Conservation (phyloP, 2,113 vertebrate genomes). For the Prinia subflava region DNA sequence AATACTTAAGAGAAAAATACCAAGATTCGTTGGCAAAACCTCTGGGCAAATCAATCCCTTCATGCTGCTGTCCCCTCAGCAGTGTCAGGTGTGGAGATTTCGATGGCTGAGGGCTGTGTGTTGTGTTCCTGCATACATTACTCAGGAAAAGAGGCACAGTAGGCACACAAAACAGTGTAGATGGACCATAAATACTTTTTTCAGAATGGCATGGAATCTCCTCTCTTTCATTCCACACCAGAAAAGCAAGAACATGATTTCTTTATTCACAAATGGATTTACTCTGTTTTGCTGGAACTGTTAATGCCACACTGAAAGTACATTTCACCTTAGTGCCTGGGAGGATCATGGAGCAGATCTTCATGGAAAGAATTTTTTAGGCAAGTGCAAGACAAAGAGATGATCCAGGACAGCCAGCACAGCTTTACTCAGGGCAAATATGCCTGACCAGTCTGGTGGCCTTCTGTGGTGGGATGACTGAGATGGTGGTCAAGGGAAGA, state of each 20-base stretch:
- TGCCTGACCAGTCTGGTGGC: background rate
- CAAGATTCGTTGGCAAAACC: background rate
- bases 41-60: background rate
- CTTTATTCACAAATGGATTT: background rate
- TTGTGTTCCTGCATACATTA: background rate
- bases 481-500: fast-evolving
- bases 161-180: background rate
- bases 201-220: background rate
- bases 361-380: background rate
- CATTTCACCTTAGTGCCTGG: background rate
- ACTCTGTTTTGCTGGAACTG: background rate
- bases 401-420: background rate
- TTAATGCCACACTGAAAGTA: background rate
- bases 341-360: background rate
- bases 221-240: background rate
- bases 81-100: background rate
- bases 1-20: background rate
- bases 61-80: background rate
- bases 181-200: background rate
- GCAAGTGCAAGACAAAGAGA: background rate
- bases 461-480: background rate
- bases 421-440: background rate
- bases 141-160: background rate
- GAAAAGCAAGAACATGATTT: background rate
- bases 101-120: background rate